Base-by-base conservation (phyloP, 2,888 invertebrate genomes). In the Eudasyphora cyanicolor region DNA sequence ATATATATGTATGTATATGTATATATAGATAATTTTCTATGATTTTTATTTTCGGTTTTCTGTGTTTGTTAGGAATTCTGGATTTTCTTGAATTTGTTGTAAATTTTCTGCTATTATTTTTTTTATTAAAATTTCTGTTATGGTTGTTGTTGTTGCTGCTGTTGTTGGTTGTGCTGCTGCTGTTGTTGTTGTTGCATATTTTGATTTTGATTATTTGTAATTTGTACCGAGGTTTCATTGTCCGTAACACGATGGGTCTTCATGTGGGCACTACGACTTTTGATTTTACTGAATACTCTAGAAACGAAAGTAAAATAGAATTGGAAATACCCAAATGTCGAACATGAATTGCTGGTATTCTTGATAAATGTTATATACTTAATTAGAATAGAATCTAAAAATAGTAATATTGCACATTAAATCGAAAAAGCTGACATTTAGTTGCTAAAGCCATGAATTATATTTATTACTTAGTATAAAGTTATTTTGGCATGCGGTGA, bases 251-350 rank as follows among this genome's bases (percentile, higher is more conserved):
- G 96, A 94, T 99, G 99, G 88, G 98, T 98, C 94, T 99, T 99
- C 99, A 99, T 99, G 93, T 99, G 99, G 87, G 99, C 99, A 94
- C 98, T 99, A 93, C 99, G 96, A 94, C 98, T 99, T 94, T 98
- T 98, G 92, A 98, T 97, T 95, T 98, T 98, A 94, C 95, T 96
- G 94, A 98, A 98, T 93, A 98, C 96, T 94, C 98, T 98, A 95
- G 88, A 94, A 87, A 79, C 54, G 81, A n/a, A n/a, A n/a, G n/a
- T 77, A 75, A 29, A 67, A 64, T 45, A 57, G 24, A 12, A 38
- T 19, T 75, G 24, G 10, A 12, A 74, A 14, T 19, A n/a, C 42
- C n/a, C 32, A 71, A 71, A 60, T 60, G 24, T 60, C n/a, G n/a
- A 32, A 74, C 8, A 79, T 51, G 29, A 64, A 54, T 73, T 38